phyloP scores from a whole-genome alignment of 2,113 vertebrate species.

The Siniperca chuatsi region DNA sequence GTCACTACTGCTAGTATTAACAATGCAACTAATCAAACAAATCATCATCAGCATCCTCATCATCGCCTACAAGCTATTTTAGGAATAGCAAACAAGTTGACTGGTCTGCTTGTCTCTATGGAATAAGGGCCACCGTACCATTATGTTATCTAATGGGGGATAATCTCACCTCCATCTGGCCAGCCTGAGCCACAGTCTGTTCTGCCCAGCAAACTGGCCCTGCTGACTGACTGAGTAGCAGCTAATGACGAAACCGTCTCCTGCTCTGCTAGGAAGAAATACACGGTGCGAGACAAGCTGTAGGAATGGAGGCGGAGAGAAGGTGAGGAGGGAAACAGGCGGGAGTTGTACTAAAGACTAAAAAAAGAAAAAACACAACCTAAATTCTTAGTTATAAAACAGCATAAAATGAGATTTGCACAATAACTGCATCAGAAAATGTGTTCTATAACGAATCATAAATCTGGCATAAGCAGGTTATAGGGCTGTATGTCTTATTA shows the following conservation, averaged over 20 bases:
- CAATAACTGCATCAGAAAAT: not conserved
- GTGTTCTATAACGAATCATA: not conserved
- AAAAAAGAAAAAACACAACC: not conserved
- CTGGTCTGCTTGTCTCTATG: constrained; percentile 22
- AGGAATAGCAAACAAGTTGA: not conserved
- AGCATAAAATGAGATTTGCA: not conserved
- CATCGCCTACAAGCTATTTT: constrained; percentile 2
- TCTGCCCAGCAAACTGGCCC: constrained; percentile 29
- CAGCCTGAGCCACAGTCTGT: constrained; percentile 49
- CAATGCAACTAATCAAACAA: not conserved
- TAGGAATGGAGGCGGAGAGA: not conserved
- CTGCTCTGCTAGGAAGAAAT: not conserved
- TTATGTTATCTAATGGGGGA: constrained; percentile 70
- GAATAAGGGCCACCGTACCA: constrained; percentile 28
- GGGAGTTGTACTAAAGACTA: not conserved
- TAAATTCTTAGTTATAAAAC: not conserved
- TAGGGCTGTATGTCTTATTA: not conserved
- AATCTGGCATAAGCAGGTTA: not conserved
- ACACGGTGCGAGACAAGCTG: not conserved
- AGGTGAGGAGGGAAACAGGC: not conserved
- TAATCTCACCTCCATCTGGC: constrained; percentile 77
- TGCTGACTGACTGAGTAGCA: constrained; percentile 30
- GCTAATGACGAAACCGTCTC: constrained; percentile 33
- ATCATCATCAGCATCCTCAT: not conserved
- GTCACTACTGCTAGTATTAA: not conserved